These are phyloP conservation scores for Temnothorax ravouxi DNA, from an alignment of 2,888 invertebrate species.

Conservation along the genomic window DNA sequence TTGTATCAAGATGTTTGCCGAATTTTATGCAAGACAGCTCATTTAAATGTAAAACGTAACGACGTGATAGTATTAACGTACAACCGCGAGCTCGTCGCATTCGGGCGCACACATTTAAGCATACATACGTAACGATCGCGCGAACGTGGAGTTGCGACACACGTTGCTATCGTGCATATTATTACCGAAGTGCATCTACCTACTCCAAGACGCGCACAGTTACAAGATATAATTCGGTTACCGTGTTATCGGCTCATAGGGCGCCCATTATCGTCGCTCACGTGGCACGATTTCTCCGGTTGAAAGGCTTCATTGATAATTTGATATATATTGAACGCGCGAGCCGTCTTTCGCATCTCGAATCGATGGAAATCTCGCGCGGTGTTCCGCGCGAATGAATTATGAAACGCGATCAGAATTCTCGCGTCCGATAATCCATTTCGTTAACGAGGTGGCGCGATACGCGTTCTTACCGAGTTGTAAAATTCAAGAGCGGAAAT, in stretches of 20 bases:
- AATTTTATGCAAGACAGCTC: background rate
- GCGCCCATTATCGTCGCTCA: conserved; percentile 54
- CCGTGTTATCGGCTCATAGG: conserved; percentile 65
- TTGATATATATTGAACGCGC: conserved; percentile 46
- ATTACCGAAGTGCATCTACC: conserved; percentile 26
- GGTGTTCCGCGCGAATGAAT: conserved; percentile 35
- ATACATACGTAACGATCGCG: conserved; percentile 3
- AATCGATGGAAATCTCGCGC: conserved; percentile 34
- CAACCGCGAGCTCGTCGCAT: conserved; percentile 15
- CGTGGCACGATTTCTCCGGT: conserved; percentile 34
- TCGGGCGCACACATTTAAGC: conserved; percentile 30
- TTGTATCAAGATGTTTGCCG: conserved; percentile 5
- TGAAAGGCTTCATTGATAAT: conserved; percentile 53
- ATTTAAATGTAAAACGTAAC: conserved; percentile 26
- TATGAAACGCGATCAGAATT: conserved; percentile 46
- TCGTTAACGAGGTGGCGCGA: conserved; percentile 31
- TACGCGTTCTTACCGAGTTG: conserved; percentile 18
- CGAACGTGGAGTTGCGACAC: conserved; percentile 17
- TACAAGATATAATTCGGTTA: conserved; percentile 60
- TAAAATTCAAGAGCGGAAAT: conserved; percentile 38
- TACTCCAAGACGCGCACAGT: conserved; percentile 39
- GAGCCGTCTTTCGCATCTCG: conserved; percentile 40
- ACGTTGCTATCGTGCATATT: conserved; percentile 27
- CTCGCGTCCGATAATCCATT: conserved; percentile 26
- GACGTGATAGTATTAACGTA: conserved; percentile 7